phyloP scores from a whole-genome alignment of 2,797 vertebrate genomes.

The Pteronotus mesoamericanus region DNA sequence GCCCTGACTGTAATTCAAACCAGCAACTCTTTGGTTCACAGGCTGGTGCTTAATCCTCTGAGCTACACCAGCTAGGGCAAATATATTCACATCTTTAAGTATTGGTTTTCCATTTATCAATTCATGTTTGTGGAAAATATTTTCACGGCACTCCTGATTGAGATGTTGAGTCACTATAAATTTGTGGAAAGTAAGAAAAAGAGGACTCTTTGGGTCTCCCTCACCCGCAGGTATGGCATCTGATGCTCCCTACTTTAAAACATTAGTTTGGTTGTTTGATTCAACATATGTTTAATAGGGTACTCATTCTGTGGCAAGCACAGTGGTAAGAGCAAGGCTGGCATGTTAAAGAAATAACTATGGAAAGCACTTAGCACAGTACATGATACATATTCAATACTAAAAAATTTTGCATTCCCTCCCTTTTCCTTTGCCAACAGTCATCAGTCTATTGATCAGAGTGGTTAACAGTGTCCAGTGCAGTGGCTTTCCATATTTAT shows the following conservation, averaged over 20 bases:
- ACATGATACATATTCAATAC: neutral
- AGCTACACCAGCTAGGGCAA: too few relatives aligned
- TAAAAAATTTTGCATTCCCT: neutral
- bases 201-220: neutral
- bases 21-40: too few relatives aligned
- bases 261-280: neutral
- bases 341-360: neutral
- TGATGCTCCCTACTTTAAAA: neutral
- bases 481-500: neutral
- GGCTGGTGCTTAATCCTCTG: too few relatives aligned
- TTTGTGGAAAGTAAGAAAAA: neutral
- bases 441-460: neutral
- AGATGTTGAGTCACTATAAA: neutral
- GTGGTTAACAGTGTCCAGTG: neutral
- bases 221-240: neutral
- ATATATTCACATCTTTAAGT: neutral
- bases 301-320: neutral
- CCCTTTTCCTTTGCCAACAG: neutral
- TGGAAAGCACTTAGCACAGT: neutral
- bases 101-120: neutral
- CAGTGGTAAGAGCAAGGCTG: neutral
- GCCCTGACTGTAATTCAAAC: too few relatives aligned
- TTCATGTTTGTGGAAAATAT: neutral
- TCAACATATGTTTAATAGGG: neutral
- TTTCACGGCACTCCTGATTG: neutral